phyloP scores from a whole-genome alignment of 2,888 invertebrate genomes.

The Tuberolachnus salignus region DNA sequence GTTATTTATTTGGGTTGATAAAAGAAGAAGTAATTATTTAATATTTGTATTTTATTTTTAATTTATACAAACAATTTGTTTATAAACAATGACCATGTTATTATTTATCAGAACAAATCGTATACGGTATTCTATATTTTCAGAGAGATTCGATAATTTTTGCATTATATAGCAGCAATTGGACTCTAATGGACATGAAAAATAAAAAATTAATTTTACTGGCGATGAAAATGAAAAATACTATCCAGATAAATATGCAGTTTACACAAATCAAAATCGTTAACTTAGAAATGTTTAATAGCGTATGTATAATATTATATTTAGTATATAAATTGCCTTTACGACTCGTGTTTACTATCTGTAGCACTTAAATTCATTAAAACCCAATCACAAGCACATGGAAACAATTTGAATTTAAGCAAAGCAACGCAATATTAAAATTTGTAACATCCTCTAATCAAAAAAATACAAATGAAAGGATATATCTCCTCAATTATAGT shows the following conservation, averaged over 20 bases:
- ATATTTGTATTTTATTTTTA: not conserved
- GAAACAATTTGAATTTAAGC: too few relatives aligned
- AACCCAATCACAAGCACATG: too few relatives aligned
- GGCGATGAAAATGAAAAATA: not conserved
- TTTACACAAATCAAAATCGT: not conserved
- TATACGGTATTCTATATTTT: not conserved
- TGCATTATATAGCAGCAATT: not conserved
- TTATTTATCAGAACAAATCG: not conserved
- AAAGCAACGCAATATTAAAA: too few relatives aligned
- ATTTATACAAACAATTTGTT: not conserved
- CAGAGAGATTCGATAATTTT: not conserved
- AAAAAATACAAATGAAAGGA: too few relatives aligned
- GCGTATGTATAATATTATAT: not conserved
- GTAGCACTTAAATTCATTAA: too few relatives aligned
- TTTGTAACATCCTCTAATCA: too few relatives aligned
- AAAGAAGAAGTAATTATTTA: not conserved
- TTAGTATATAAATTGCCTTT: not conserved
- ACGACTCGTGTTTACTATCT: too few relatives aligned
- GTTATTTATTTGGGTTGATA: not conserved
- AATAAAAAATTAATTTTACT: not conserved
- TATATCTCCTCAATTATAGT: too few relatives aligned
- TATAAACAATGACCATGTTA: not conserved
- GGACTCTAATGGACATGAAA: not conserved
- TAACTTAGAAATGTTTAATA: not conserved
- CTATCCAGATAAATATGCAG: not conserved